Base-by-base conservation (phyloP, 2,113 vertebrate species). In the Ovibos moschatus region DNA sequence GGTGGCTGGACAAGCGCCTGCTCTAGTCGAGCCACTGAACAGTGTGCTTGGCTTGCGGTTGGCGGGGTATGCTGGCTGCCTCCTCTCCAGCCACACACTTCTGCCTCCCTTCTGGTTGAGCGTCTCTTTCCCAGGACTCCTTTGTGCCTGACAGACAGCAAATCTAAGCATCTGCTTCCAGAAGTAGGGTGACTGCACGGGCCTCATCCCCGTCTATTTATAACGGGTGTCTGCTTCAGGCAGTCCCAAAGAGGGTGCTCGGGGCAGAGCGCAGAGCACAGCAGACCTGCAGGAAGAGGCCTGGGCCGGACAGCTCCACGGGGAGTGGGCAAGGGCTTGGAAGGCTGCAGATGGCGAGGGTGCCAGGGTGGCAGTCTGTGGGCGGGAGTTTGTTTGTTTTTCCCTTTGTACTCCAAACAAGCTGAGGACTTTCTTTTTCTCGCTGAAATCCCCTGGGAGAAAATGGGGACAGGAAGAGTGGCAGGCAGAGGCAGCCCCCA, bases 321-420 rank as follows among this genome's bases (percentile, higher is more conserved):
- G 45, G 57, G 27, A 57, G 17, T 13, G 30, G 50, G 47, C 2
- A 15, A 88, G 28, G 14, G 7, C 64, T 88, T 85, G 60, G 78
- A 87, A 93, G 28, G 58, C 86, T 97, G 89, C 96, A 97, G 97
- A 91, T 91, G 93, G 93, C 0, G 2, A 96, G 94, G 82, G 85
- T 79, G 60, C n/a, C 55, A 53, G 85, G 87, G 88, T 96, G 91
- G 40, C 27, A 97, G 95, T 89, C 83, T 23, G 91, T 96, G 92
- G 45, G 62, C 19, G 71, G 82, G 60, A 89, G 47, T 7, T 76
- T 43, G 3, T 76, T 14, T 25, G 5, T 40, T 74, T 74, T 95
- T 74, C 57, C 23, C 67, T 97, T 96, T 97, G 97, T 95, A 89
- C 91, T 97, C 51, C 78, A 93, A 95, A 96, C 71, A 86, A 43